Conservation (phyloP, 2,888 invertebrate genomes). For the Chelonus formosanus region DNA sequence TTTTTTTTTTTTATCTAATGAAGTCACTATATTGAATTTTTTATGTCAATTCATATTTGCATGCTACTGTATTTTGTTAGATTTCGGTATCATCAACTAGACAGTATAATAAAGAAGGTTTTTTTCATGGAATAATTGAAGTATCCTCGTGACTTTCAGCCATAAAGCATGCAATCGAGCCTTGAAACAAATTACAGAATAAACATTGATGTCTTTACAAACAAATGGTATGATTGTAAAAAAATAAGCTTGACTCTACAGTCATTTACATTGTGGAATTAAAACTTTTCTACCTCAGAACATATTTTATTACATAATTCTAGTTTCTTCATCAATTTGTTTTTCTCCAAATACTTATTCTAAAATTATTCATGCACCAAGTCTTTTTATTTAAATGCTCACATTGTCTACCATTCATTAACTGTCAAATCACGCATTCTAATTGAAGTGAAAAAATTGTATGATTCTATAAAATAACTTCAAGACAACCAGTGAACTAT, state of each 20-base stretch:
- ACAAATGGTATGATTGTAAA: slow-evolving; percentile 40
- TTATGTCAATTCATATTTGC: no score
- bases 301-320: slow-evolving; percentile 13
- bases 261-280: slow-evolving; percentile 22
- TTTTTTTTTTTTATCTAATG: no score
- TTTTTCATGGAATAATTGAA: no score
- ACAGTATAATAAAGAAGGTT: no score
- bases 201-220: slow-evolving; percentile 16
- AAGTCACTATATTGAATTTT: no score
- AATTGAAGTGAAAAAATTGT: background rate
- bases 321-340: slow-evolving; percentile 10
- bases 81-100: no score
- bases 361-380: background rate
- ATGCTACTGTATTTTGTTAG: no score
- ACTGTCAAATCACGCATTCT: background rate
- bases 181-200: slow-evolving; percentile 4
- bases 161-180: background rate
- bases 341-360: background rate
- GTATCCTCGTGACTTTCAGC: no score
- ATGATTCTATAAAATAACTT: slow-evolving; percentile 14
- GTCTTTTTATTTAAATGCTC: slow-evolving; percentile 2
- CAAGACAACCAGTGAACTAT: background rate
- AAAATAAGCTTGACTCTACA: slow-evolving; percentile 42
- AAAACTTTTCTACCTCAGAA: slow-evolving; percentile 5
- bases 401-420: slow-evolving; percentile 6